Evolutionary conservation across 2,888 invertebrate species (phyloP), one percentile per base, ranked within the genome.

Genomic region (Cantharis rustica): DNA sequence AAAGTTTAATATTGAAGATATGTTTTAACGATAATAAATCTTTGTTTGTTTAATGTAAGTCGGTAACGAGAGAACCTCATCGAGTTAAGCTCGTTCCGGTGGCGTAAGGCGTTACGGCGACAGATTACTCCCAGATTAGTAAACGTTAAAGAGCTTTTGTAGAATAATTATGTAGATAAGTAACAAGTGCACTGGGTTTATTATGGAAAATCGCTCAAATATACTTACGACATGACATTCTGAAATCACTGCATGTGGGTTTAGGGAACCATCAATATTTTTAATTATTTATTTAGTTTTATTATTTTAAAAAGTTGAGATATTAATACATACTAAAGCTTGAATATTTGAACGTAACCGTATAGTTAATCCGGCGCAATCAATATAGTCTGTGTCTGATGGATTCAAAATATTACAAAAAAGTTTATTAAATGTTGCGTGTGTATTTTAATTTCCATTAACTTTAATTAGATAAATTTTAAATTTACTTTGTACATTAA

Each of bases 121-220:
- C 72, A 72, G 78, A 78, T 78, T 75, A 77, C 69, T 72, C 71
- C 69, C 47, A 69, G 75, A 75, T 75, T 77, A 78, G 75, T 73
- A 72, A 71, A 77, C 75, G 72, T 77, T 75, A 75, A 75, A 69
- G 75, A 75, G 75, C 71, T 77, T 72, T 73, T 71, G 77, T 71
- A 73, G 47, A 75, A 73, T 75, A 79, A 79, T 79, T 79, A 79
- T 74, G 79, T 66, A 79, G 79, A 79, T 79, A 79, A 78, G 73
- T 77, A 75, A 78, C 79, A 73, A 77, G 73, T 77, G 75, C 77
- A 76, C 27, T 20, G 61, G 27, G 69, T 69, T 73, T 74, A 23
- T 23, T 23, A 69, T 47, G 61, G 72, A 69, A 64, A 75, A 78
- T 75, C 75, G 69, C 75, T 74, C 69, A 74, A 26, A 66, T 47